A percentile compares a stretch with the other conserved stretches of the same genome.
These are phyloP conservation scores for Orthosia gothica DNA, from an alignment of 2,888 invertebrate genomes.

Conservation along the genomic window DNA sequence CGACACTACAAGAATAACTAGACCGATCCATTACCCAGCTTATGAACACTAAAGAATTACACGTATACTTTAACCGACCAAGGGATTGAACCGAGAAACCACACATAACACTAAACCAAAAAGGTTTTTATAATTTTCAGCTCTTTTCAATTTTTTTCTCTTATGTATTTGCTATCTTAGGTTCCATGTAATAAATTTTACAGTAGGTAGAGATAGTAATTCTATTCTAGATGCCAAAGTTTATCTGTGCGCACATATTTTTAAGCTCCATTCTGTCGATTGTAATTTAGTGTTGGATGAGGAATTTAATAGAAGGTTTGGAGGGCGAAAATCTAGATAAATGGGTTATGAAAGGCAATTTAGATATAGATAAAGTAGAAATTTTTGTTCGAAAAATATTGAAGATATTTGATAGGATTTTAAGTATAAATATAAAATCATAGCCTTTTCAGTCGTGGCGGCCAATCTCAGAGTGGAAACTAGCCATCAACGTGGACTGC, in stretches of 20 bases:
- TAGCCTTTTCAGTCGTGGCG: no score
- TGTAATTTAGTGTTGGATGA: conserved; percentile 31
- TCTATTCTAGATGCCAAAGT: conserved; percentile 22
- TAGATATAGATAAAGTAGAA: neutral
- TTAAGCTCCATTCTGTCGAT: conserved; percentile 24
- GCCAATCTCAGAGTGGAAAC: no score
- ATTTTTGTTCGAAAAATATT: conserved; percentile 1
- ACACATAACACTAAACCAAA: neutral
- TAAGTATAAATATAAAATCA: no score
- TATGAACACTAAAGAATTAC: no score
- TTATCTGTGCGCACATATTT: conserved; percentile 26
- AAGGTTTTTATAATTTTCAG: neutral
- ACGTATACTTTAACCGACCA: no score
- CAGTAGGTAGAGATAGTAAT: neutral
- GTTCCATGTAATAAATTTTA: conserved; percentile 28
- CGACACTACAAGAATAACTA: no score
- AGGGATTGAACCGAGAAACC: neutral
- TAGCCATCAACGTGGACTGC: no score
- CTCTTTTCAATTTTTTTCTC: no score
- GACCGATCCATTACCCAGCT: no score
- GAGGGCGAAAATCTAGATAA: conserved; percentile 25
- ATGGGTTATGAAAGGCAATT: conserved; percentile 21
- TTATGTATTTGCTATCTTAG: neutral
- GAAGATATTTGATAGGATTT: neutral
- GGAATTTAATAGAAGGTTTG: conserved; percentile 37